Base-by-base conservation (phyloP, 2,113 vertebrate species). In the Peromyscus maniculatus region DNA sequence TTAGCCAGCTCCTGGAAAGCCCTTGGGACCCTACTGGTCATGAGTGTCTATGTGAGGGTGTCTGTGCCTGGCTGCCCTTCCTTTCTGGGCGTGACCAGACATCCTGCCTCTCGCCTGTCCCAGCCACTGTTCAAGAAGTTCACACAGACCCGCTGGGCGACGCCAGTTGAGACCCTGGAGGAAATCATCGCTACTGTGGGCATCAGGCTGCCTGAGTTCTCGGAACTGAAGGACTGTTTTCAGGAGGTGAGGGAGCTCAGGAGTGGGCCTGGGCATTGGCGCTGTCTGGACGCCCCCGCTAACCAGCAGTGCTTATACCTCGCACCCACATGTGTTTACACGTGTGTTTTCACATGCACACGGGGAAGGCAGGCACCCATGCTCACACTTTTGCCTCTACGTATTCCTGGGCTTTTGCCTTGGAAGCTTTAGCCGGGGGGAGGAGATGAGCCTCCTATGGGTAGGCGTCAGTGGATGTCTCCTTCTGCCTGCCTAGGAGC, bases 51-150 rank as follows among this genome's bases (percentile, higher is more conserved):
- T 28, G 69, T 36, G 69, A 31, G 75, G 28, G 52, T 28, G 24
- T 49, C 90, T 80, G 71, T 0, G n/a, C 74, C 89, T 67, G 15
- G 88, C 46, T 59, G 49, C 87, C 86, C 78, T 84, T 82, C 93
- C 80, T 87, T 15, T 46, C 57, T 11, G 84, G 92, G 49, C 0
- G 12, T 55, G 84, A 49, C 87, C 80, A 84, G 77, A 95, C 86
- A 86, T 93, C 94, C 96, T 66, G 91, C n/a, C 59, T 66, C 43
- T 86, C 69, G 91, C 66, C 19, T 11, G 16, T 57, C 8, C 0
- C 97, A 99, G 99, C 94, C 96, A 2, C 94, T 96, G n/a, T 99
- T 99, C 97, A 98, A 95, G 93, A 98, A 87, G 46, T 98, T 99
- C 87, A 99, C 99, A 49, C 99, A 99, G 59, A 94, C 97, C 5